These are phyloP conservation scores for Hyles vespertilio DNA, from an alignment of 1,140 invertebrate species.

Conservation along the genomic window DNA sequence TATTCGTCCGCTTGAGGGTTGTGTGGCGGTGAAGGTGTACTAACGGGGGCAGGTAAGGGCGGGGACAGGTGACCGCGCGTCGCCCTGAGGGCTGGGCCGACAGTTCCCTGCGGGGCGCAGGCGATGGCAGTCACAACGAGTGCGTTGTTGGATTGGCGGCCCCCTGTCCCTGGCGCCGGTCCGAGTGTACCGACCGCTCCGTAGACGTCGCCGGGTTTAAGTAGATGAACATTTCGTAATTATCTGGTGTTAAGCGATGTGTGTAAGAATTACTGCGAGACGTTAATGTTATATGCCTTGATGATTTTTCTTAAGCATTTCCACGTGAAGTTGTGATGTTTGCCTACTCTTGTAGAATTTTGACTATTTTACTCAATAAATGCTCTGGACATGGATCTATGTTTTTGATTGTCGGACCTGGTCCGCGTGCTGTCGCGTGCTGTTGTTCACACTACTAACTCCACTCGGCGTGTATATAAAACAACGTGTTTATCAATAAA, in stretches of 20 bases:
- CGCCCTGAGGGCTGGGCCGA: constrained; percentile 51
- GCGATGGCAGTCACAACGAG: constrained; percentile 64
- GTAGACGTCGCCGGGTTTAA: constrained; percentile 15
- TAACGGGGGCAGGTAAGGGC: constrained; percentile 4
- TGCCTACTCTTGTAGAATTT: constrained; percentile 74
- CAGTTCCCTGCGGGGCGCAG: constrained; percentile 61
- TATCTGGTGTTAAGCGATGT: constrained; percentile 42
- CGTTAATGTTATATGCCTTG: constrained; percentile 65
- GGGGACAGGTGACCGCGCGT: constrained; percentile 34
- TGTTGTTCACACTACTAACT: too few species aligned
- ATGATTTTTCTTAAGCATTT: constrained; percentile 64
- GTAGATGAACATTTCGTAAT: constrained; percentile 29
- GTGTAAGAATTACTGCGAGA: constrained; percentile 46
- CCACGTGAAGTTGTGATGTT: constrained; percentile 71
- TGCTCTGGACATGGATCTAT: constrained; percentile 60
- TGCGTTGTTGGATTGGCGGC: constrained; percentile 69
- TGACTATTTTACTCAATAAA: constrained; percentile 74
- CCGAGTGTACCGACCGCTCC: constrained; percentile 10
- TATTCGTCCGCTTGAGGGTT: too few species aligned
- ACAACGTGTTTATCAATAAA: constrained; percentile 50
- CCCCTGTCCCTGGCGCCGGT: constrained; percentile 43
- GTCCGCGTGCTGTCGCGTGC: neutral
- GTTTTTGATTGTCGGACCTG: constrained; percentile 34
- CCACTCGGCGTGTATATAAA: constrained; percentile 23
- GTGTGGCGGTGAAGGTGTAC: too few species aligned